Evolutionary conservation across 37 sponge, comb jelly and placozoan species (phyloP), one percentile per base, ranked within the genome.

Genomic region (Crambe crambe): DNA sequence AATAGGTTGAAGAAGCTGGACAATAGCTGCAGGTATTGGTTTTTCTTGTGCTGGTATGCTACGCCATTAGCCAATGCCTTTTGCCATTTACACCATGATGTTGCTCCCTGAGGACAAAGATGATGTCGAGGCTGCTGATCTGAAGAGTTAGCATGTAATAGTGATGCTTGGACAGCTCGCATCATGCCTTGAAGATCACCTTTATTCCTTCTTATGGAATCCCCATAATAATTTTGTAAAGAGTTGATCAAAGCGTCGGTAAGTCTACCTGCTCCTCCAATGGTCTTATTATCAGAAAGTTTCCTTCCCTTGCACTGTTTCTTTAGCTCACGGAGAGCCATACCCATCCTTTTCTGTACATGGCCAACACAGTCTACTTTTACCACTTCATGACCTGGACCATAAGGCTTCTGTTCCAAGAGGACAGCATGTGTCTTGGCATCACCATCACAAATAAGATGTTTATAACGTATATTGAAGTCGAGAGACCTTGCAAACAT

Each of bases 141-240:
- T 15, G 83, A 34, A 2, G 83, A 82, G 6, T 58, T 73, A 18
- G 4, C 22, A 44, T 82, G 83, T 30, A 61, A 38, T 25, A 71
- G 66, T 15, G 27, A 70, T 23, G 81, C 81, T 60, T 60, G 42
- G 12, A 81, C 81, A 42, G 73, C 72, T 4, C 35, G 58, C 67
- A 82, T 64, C 83, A 82, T 82, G 23, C 2, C 25, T 18, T 82
- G 20, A 1, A 74, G 25, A 44, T 74, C 56, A 0, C 74, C 74
- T n/a, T 30, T 32, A 31, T 74, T 82, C 30, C 18, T 74, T 31
- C 74, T 9, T 9, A 82, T 82, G 3, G 75, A 74, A 10, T 61
- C 56, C 10, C 83, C 83, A 44, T 82, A 82, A 31, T 82, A 82
- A 43, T 82, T 82, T 64, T 82, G 74, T 15, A 82, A 51, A 22